Conservation (phyloP, 2,888 invertebrate species). For the Venustoraphidia nigricollis region DNA sequence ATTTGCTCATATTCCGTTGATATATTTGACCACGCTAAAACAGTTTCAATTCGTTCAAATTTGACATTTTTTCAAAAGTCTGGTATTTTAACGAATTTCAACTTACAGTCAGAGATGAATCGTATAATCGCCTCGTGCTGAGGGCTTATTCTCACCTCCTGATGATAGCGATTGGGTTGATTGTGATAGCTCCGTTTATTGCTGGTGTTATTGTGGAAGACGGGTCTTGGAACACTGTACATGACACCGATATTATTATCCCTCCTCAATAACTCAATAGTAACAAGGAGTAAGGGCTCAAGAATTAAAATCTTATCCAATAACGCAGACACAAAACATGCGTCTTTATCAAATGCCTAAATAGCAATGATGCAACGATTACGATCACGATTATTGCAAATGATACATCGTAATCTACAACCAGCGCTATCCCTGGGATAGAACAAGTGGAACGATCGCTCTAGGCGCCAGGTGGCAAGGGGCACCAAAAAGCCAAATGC, state of each 20-base stretch:
- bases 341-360: neutral
- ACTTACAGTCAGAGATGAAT: conserved; percentile 76
- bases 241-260: conserved; percentile 14
- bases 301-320: neutral
- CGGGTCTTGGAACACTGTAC: conserved; percentile 64
- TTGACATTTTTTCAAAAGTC: neutral
- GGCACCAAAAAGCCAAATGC: too few species aligned
- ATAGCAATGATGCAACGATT: too few species aligned
- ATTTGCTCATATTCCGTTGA: conserved; percentile 29
- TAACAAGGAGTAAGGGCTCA: neutral
- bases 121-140: conserved; percentile 79
- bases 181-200: conserved; percentile 44
- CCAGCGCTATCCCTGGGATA: too few species aligned
- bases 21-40: conserved; percentile 47
- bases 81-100: conserved; percentile 5
- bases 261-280: too few species aligned
- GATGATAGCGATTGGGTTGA: conserved; percentile 35
- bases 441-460: too few species aligned
- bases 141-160: conserved; percentile 45
- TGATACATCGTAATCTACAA: too few species aligned
- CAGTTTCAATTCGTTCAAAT: conserved; percentile 8
- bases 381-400: too few species aligned
- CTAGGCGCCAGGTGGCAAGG: too few species aligned
- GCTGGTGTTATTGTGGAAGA: conserved; percentile 58
- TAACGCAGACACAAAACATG: neutral